Base-by-base conservation (phyloP, 1,140 invertebrate genomes). In the Halesus radiatus region DNA sequence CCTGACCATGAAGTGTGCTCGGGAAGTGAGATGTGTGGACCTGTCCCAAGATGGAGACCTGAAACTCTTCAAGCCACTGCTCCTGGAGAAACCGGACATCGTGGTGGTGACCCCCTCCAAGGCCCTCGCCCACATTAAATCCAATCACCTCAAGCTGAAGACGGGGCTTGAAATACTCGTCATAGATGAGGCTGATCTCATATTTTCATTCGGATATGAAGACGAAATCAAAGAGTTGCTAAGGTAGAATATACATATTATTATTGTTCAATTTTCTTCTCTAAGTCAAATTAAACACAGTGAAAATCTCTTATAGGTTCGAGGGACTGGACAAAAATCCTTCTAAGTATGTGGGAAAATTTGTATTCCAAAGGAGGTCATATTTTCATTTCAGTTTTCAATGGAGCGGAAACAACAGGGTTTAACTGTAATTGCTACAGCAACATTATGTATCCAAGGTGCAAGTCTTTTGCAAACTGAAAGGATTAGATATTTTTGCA, bases 191-290 rank as follows among this genome's bases (percentile, higher is more conserved):
- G 98, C 98, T 26, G 98, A 99, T 92, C 91, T 99, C 76, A 92
- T 99, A 32, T 98, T 99, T 89, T 98, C 98, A 6, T 99, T 98
- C 92, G 98, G 98, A 26, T 99, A 98, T 91, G 96, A 98, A 90
- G 92, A 94, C 80, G 98, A 99, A 88, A 92, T 99, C 16, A 97
- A 96, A 89, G 92, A 93, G 84, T 87, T 99, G n/a, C 87, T 98
- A 10, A 91, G 90, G 90, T 92, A 87, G 2, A 29, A 29, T 29
- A n/a, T n/a, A 52, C 60, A 81, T 78, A 64, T 68, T 64, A 60
- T 64, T 45, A 7, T 32, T 32, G 32, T 6, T 32, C 5, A 32
- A 32, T 32, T 32, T 32, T 32, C 32, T 7, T 29, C n/a, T n/a
- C n/a, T n/a, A n/a, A n/a, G n/a, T n/a, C n/a, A n/a, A n/a, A n/a